A percentile compares a stretch with the other conserved stretches of the same genome.
phyloP scores from a whole-genome alignment of 1,140 invertebrate genomes.

The Holotrichia oblita region DNA sequence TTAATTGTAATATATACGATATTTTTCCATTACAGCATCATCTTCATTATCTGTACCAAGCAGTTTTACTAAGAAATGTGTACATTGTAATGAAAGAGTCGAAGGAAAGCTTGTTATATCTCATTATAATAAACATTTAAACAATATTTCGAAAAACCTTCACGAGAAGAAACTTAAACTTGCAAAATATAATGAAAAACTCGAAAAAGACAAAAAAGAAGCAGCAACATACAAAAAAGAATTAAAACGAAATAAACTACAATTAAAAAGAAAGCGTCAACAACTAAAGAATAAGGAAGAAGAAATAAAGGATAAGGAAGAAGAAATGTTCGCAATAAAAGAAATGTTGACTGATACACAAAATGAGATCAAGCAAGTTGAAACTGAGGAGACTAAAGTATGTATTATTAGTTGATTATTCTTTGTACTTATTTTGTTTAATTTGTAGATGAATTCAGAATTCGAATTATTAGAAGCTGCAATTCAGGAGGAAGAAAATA shows the following conservation, averaged over 20 bases:
- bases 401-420: too few species aligned
- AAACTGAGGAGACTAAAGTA: not conserved
- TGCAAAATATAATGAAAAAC: constrained; percentile 2
- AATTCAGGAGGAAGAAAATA: not conserved
- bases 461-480: constrained; percentile 1
- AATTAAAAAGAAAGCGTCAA: constrained; percentile 3
- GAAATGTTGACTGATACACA: not conserved
- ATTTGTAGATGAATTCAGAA: constrained; percentile 15
- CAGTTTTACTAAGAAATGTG: constrained; percentile 15
- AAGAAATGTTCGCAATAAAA: constrained; percentile 14
- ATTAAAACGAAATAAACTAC: constrained; percentile 6
- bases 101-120: not conserved
- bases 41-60: not conserved
- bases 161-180: too few species aligned
- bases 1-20: constrained; percentile 10
- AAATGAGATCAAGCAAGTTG: constrained; percentile 3
- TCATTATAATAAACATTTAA: constrained; percentile 2
- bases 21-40: constrained; percentile 26
- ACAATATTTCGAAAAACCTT: not conserved
- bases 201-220: constrained; percentile 6
- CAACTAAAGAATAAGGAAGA: not conserved
- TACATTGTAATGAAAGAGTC: constrained; percentile 11
- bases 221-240: not conserved
- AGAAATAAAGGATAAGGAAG: not conserved
- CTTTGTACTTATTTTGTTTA: too few species aligned